phyloP scores from a whole-genome alignment of 2,888 invertebrate species.

The Calameuta idolon region DNA sequence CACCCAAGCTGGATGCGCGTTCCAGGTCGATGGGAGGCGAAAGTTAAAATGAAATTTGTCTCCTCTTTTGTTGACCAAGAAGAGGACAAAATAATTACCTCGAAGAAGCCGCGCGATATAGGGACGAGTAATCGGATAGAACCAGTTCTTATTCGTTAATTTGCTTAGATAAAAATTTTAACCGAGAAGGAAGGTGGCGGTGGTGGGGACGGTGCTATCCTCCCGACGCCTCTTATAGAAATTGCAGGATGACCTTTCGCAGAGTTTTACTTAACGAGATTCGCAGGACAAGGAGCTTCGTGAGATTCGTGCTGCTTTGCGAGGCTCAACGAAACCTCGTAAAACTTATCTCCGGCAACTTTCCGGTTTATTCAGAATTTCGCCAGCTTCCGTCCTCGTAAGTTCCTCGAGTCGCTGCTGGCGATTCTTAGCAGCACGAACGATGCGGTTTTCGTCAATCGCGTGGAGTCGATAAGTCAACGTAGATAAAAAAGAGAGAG shows the following conservation, averaged over 20 bases:
- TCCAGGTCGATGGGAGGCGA: constrained; percentile 13
- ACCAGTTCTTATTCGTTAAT: background rate
- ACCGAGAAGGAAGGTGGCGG: background rate
- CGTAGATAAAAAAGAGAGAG: background rate
- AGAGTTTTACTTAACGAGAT: background rate
- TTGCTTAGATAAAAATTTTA: background rate
- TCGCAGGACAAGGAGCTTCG: too few species aligned
- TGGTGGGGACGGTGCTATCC: too few species aligned
- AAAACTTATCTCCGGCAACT: background rate
- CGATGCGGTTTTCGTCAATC: background rate
- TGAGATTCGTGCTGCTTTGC: background rate
- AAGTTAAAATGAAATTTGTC: constrained; percentile 45
- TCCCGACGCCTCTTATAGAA: background rate
- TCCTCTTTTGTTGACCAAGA: background rate
- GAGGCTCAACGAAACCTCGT: background rate
- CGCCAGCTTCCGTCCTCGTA: background rate
- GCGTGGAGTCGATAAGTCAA: background rate
- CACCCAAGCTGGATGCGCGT: too few species aligned
- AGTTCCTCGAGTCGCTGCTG: background rate
- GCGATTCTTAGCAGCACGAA: background rate
- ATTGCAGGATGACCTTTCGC: background rate
- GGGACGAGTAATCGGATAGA: constrained; percentile 1
- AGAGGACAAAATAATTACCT: constrained; percentile 35
- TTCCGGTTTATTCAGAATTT: background rate
- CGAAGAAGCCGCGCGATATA: constrained; percentile 11